A percentile compares a stretch with the other conserved stretches of the same genome.
Evolutionary conservation across 2,888 invertebrate species (phyloP).

Genomic region (Panorpa germanica): DNA sequence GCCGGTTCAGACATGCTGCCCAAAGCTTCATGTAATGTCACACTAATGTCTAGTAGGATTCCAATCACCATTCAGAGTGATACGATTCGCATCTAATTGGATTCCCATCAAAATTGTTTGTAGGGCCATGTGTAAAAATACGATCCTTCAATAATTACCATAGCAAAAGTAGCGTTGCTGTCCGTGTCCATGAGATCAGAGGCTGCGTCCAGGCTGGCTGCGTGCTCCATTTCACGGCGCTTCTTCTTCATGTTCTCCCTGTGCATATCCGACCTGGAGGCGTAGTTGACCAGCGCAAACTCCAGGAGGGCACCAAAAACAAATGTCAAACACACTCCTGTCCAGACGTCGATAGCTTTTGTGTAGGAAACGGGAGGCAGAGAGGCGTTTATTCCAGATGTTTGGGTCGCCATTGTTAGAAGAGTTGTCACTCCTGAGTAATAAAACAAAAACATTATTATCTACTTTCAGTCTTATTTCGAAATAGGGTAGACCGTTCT

Average conservation of each 20-base stretch:
- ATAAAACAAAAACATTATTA: too few relatives aligned
- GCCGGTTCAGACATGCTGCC: too few relatives aligned
- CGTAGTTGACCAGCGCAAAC: constrained; percentile 96
- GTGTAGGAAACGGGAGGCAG: constrained; percentile 96
- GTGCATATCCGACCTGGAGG: constrained; percentile 73
- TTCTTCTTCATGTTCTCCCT: constrained; percentile 81
- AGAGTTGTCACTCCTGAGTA: constrained; percentile 93
- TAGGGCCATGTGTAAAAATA: too few relatives aligned
- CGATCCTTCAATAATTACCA: constrained; percentile 58
- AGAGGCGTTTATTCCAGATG: constrained; percentile 89
- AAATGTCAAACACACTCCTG: constrained; percentile 91
- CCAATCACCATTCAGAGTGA: too few relatives aligned
- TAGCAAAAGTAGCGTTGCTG: constrained; percentile 76
- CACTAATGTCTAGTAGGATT: too few relatives aligned
- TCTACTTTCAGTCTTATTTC: too few relatives aligned
- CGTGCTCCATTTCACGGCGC: constrained; percentile 69
- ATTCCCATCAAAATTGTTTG: too few relatives aligned
- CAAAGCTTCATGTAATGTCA: too few relatives aligned
- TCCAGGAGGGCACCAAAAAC: constrained; percentile 94
- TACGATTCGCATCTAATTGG: too few relatives aligned
- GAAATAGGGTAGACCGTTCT: too few relatives aligned
- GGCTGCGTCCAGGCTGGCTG: constrained; percentile 69
- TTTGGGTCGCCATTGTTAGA: constrained; percentile 94
- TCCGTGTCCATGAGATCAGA: constrained; percentile 76
- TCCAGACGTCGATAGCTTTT: constrained; percentile 96